These are phyloP conservation scores for Eumeta japonica DNA, from an alignment of 1,140 invertebrate species.

Conservation along the genomic window DNA sequence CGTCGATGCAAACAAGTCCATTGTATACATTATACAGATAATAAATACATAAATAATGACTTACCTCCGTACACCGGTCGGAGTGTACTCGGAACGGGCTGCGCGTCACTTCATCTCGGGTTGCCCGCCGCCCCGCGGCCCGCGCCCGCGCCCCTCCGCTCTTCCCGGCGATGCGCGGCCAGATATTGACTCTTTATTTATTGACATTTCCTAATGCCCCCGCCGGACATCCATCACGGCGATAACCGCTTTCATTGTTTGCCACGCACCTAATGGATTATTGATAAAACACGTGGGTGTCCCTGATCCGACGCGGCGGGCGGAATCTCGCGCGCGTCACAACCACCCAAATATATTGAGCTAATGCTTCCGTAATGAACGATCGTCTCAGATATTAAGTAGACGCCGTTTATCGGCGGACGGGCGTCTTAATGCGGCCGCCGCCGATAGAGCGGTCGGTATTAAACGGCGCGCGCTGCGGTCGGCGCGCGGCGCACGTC, in stretches of 20 bases:
- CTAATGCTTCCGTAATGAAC: slow-evolving; percentile 34
- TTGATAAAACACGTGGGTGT: slow-evolving; percentile 55
- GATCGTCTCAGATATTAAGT: slow-evolving; percentile 41
- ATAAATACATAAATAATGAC: no score
- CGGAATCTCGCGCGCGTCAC: slow-evolving; percentile 35
- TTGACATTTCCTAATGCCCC: slow-evolving; percentile 51
- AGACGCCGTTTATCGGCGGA: slow-evolving; percentile 40
- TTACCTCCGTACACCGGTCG: no score
- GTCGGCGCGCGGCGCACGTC: no score
- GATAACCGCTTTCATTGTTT: slow-evolving; percentile 43
- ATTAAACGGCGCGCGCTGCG: no score
- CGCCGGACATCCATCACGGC: slow-evolving; percentile 39
- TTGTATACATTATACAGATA: no score
- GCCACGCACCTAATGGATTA: slow-evolving; percentile 51
- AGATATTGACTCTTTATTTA: slow-evolving; percentile 53
- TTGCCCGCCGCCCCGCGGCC: slow-evolving; percentile 15
- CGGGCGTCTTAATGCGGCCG: slow-evolving; percentile 36
- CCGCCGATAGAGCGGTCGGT: slow-evolving; percentile 31
- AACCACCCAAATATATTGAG: slow-evolving; percentile 35
- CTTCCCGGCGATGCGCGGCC: slow-evolving; percentile 25
- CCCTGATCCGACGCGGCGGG: slow-evolving; percentile 33
- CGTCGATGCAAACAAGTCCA: no score
- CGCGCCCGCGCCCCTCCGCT: slow-evolving; percentile 14
- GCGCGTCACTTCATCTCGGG: slow-evolving; percentile 28
- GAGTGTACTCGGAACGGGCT: no score